These are phyloP conservation scores for Cremastobaeus sp. DNA, from an alignment of 2,888 invertebrate genomes.

Conservation along the genomic window DNA sequence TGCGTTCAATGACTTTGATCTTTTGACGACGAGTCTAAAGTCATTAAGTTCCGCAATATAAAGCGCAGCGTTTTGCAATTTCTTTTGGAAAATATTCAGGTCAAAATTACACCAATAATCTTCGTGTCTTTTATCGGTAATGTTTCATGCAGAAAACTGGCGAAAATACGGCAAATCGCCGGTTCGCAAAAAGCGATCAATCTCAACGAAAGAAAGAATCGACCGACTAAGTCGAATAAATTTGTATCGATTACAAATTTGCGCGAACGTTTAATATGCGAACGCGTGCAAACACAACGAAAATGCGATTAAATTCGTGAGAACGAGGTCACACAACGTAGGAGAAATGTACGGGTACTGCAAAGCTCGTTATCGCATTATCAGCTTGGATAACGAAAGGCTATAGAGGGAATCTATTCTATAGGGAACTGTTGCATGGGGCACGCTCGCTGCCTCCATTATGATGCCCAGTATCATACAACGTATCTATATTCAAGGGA, in stretches of 20 bases:
- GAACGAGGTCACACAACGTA: slow-evolving; percentile 59
- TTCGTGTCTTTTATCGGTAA: no score
- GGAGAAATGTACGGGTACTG: slow-evolving; percentile 57
- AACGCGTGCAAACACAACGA: slow-evolving; percentile 64
- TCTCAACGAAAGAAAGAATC: no score
- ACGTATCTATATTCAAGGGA: slow-evolving; percentile 71
- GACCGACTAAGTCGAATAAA: slow-evolving; percentile 20
- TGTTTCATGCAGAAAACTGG: no score
- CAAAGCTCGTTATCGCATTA: slow-evolving; percentile 71
- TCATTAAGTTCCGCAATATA: not conserved
- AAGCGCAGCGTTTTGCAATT: no score
- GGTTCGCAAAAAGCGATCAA: no score
- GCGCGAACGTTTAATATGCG: slow-evolving; percentile 49
- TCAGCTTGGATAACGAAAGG: slow-evolving; percentile 67
- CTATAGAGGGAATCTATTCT: slow-evolving; percentile 66
- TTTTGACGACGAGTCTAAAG: slow-evolving; percentile 2
- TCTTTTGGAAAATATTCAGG: no score
- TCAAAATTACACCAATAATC: no score
- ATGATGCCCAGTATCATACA: slow-evolving; percentile 66
- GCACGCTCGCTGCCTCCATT: slow-evolving; percentile 63
- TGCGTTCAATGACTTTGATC: not conserved
- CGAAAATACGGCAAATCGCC: no score
- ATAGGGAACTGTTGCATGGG: slow-evolving; percentile 70
- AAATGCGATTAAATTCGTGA: slow-evolving; percentile 62
- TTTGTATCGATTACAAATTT: slow-evolving; percentile 41